Percentiles rank a stretch among this genome's conserved stretches.
Conservation (phyloP, 23 tunicate genomes). For the Ciona savignyi region DNA sequence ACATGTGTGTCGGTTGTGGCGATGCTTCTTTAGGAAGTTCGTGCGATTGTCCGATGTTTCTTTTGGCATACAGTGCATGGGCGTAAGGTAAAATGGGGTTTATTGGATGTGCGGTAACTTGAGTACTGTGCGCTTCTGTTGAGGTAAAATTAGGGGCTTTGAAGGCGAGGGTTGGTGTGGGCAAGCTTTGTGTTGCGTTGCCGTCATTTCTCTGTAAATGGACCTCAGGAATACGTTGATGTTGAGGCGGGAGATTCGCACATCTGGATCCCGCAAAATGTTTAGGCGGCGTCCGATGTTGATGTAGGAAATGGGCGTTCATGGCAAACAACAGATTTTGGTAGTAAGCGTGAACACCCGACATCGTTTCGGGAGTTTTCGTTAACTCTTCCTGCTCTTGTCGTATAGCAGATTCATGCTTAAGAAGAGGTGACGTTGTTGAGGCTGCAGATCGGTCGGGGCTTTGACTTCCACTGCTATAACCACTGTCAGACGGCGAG, state of each 20-base stretch:
- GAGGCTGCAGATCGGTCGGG: conserved; percentile 27
- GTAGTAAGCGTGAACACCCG: conserved; percentile 23
- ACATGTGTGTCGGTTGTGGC: neutral
- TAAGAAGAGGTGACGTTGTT: neutral
- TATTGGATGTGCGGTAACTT: neutral
- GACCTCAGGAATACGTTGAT: neutral
- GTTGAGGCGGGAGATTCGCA: neutral
- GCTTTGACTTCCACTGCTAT: conserved; percentile 80
- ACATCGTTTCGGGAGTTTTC: neutral
- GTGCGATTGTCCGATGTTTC: neutral
- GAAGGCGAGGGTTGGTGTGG: neutral
- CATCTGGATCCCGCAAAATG: neutral
- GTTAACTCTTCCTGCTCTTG: neutral
- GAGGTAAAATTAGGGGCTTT: neutral
- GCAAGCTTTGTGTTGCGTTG: neutral
- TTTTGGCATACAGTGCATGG: too few species aligned
- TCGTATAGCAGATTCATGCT: neutral
- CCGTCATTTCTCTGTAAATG: too few species aligned
- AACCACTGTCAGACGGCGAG: conserved; percentile 77
- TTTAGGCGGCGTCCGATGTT: neutral
- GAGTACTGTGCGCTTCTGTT: neutral
- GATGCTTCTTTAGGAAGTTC: neutral
- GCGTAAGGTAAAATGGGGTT: neutral
- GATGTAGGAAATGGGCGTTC: conserved; percentile 28
- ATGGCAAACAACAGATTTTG: conserved; percentile 46